Percentiles rank a stretch among this genome's conserved stretches.
These are phyloP conservation scores for Lepidocyrtinus sp. DNA, from an alignment of 2,888 invertebrate species.

Conservation along the genomic window DNA sequence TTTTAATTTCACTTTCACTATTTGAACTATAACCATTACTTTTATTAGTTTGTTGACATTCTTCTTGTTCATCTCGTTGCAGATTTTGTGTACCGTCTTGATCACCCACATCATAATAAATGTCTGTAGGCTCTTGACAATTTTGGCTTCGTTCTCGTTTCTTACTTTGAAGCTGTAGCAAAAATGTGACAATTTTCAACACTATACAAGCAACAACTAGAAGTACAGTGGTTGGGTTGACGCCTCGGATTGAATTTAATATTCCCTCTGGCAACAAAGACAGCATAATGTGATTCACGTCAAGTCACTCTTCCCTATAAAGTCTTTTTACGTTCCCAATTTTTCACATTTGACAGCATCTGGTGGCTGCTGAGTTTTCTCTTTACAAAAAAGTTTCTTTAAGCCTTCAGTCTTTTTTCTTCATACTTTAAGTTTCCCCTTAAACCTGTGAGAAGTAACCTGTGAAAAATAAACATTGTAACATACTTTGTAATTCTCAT, in stretches of 20 bases:
- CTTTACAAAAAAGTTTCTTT: not conserved
- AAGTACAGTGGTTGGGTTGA: slow-evolving; percentile 31
- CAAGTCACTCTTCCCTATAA: slow-evolving; percentile 11
- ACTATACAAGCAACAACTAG: slow-evolving; percentile 50
- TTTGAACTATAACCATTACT: slow-evolving; percentile 31
- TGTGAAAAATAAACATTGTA: not conserved
- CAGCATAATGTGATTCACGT: slow-evolving; percentile 26
- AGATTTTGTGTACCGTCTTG: slow-evolving; percentile 4
- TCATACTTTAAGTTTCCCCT: not conserved
- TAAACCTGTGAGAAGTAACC: not conserved
- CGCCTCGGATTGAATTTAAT: slow-evolving; percentile 51
- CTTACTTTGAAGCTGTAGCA: slow-evolving; percentile 27
- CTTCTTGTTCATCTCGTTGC: slow-evolving; percentile 2
- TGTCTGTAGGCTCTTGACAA: not conserved
- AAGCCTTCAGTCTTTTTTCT: too few species aligned
- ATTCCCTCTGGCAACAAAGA: slow-evolving; percentile 51
- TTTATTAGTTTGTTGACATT: slow-evolving; percentile 29
- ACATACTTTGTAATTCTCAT: not conserved
- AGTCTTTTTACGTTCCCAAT: slow-evolving; percentile 11
- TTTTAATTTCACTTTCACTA: slow-evolving; percentile 52
- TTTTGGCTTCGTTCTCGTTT: not conserved
- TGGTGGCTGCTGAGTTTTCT: slow-evolving; percentile 9
- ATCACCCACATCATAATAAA: not conserved
- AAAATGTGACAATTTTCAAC: slow-evolving; percentile 47
- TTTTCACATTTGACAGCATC: slow-evolving; percentile 26